Conservation (phyloP, 2,888 invertebrate species). For the Caenorhabditis sinica region DNA sequence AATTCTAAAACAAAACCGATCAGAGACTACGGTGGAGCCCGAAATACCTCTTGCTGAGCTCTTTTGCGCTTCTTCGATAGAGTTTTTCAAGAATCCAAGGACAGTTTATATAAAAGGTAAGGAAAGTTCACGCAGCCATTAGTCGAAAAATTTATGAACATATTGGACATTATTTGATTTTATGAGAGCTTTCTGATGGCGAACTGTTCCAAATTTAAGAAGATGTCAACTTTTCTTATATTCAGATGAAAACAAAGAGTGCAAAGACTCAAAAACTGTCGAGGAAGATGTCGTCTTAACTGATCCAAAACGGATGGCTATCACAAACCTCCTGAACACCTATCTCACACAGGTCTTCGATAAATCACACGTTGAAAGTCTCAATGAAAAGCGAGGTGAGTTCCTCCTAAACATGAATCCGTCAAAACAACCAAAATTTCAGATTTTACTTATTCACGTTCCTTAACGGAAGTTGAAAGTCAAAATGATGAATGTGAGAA, state of each 20-base stretch:
- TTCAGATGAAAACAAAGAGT: conserved; percentile 22
- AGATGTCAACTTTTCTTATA: background rate
- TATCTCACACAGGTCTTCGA: conserved; percentile 13
- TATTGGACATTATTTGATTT: no score
- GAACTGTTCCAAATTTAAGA: no score
- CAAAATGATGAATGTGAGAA: conserved; percentile 47
- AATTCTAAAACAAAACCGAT: conserved; percentile 70
- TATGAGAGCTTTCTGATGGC: no score
- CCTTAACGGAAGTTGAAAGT: conserved; percentile 64
- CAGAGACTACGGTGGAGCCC: conserved; percentile 79
- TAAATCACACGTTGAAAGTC: conserved; percentile 37
- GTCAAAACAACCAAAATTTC: background rate
- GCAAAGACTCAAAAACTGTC: background rate
- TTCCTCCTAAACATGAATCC: no score
- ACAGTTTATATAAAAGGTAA: conserved; percentile 26
- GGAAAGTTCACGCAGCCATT: no score
- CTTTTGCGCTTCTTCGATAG: conserved; percentile 76
- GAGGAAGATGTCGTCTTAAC: background rate
- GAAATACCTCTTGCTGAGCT: conserved; percentile 77
- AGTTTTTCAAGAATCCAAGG: conserved; percentile 54
- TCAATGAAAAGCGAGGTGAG: conserved; percentile 66
- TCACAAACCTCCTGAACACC: background rate
- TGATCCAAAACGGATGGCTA: background rate
- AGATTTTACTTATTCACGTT: conserved; percentile 68
- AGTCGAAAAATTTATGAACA: no score